These are phyloP conservation scores for Uloborus plumipes DNA, from an alignment of 2,888 invertebrate genomes.

Conservation along the genomic window DNA sequence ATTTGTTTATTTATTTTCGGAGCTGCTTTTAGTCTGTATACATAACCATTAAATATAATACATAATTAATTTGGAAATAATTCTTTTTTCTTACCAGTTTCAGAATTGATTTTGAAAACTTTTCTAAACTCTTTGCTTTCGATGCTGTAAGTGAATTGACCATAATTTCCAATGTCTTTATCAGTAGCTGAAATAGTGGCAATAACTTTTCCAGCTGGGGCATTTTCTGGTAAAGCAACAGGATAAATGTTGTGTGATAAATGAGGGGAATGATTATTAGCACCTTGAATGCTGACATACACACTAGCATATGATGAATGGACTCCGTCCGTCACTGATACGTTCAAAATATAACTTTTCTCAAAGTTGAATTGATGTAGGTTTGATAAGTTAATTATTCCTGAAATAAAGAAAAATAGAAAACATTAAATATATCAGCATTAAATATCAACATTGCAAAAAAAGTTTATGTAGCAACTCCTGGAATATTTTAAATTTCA, in stretches of 20 bases:
- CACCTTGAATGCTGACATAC: conserved; percentile 70
- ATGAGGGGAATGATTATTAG: conserved; percentile 83
- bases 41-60: too few species aligned
- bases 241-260: conserved; percentile 85
- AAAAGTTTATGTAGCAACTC: too few species aligned
- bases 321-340: conserved; percentile 95
- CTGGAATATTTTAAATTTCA: too few species aligned
- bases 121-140: conserved; percentile 70
- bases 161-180: conserved; percentile 82
- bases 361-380: conserved; percentile 81
- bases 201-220: conserved; percentile 81
- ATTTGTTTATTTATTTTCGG: too few species aligned
- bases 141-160: conserved; percentile 76
- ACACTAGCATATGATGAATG: conserved; percentile 85
- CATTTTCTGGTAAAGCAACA: conserved; percentile 85
- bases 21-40: too few species aligned
- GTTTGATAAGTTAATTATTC: conserved; percentile 81
- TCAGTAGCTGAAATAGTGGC: conserved; percentile 85
- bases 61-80: too few species aligned
- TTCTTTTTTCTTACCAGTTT: conserved; percentile 71
- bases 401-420: conserved; percentile 68
- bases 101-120: conserved; percentile 72
- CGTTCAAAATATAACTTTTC: conserved; percentile 82
- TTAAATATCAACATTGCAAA: too few species aligned
- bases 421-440: background rate